Base-by-base conservation (phyloP, 2,113 vertebrate species). In the Reinhardtius hippoglossoides region DNA sequence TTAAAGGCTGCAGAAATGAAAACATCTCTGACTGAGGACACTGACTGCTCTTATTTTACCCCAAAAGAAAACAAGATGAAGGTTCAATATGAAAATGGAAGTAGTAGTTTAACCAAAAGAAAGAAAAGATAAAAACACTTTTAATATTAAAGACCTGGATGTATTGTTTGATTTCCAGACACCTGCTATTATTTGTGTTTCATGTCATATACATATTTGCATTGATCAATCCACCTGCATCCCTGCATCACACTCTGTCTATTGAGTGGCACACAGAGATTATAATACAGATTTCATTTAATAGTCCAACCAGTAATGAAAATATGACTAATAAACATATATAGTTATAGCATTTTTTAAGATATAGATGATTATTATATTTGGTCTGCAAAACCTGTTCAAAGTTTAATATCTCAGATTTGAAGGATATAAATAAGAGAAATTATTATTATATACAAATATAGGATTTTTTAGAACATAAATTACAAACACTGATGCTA, bases 221-320 rank as follows among this genome's bases (percentile, higher is more conserved):
- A 88, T 84, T 67, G 84, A 91, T 88, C 77, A 40, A 24, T 67
- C 14, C 60, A 66, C 42, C 35, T 48, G 61, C 69, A 44, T 15
- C 3, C 12, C 24, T 24, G 24, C 24, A 24, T 24, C 24, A 24
- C 24, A 72, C 65, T 88, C 75, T 79, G 75, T 73, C 63, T 59
- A 4, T 63, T 71, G 78, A 31, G 6, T 68, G 12, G 14, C 44
- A 16, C 79, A 78, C 74, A 26, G 57, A 9, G 35, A 37, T 37
- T 37, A 37, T 9, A 37, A 37, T 9, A 37, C 35, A 37, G 0
- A 27, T 27, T 27, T 27, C 0, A 27, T 27, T 27, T 5, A 27
- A 27, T 27, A 4, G 27, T 27, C 27, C 27, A 27, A 27, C 27
- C 27, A 27, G 27, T 27, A 4, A 27, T 27, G 5, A 27, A 27